Percentiles rank a stretch among this genome's conserved stretches.
These are phyloP conservation scores for Holotrichia oblita DNA, from an alignment of 1,140 invertebrate species.

Conservation along the genomic window DNA sequence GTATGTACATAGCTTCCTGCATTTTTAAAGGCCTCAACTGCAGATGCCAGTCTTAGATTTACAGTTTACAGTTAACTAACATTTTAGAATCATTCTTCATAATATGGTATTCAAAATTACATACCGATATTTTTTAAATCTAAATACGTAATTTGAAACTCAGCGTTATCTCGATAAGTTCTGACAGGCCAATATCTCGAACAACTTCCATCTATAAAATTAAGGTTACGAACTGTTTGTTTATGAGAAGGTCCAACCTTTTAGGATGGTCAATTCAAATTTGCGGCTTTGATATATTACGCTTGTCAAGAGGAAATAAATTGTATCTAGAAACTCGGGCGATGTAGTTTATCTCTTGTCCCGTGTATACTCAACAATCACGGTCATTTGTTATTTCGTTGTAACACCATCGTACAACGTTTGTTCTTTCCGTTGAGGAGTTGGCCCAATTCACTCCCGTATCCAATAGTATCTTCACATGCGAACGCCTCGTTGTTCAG, in stretches of 20 bases:
- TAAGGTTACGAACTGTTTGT: background rate
- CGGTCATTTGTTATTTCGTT: background rate
- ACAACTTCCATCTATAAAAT: constrained; percentile 17
- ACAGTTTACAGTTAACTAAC: too few species aligned
- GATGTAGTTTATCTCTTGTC: background rate
- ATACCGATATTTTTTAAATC: too few species aligned
- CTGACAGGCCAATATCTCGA: background rate
- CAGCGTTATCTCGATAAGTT: background rate
- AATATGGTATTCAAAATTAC: background rate
- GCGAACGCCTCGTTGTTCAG: background rate
- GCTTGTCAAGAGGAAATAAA: constrained; percentile 9
- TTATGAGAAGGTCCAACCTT: constrained; percentile 9
- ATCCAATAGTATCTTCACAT: background rate
- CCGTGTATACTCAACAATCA: constrained; percentile 1
- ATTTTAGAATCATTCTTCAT: background rate
- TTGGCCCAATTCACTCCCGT: background rate
- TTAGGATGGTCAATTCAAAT: constrained; percentile 20
- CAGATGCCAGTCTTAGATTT: too few species aligned
- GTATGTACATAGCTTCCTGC: too few species aligned
- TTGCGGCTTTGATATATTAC: constrained; percentile 20
- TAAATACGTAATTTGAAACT: too few species aligned
- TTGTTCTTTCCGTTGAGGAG: background rate
- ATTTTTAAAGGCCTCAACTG: too few species aligned
- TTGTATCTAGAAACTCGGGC: background rate
- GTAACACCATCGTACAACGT: background rate